phyloP scores from a whole-genome alignment of 2,797 vertebrate genomes.

The Pseudochromis fuscus region DNA sequence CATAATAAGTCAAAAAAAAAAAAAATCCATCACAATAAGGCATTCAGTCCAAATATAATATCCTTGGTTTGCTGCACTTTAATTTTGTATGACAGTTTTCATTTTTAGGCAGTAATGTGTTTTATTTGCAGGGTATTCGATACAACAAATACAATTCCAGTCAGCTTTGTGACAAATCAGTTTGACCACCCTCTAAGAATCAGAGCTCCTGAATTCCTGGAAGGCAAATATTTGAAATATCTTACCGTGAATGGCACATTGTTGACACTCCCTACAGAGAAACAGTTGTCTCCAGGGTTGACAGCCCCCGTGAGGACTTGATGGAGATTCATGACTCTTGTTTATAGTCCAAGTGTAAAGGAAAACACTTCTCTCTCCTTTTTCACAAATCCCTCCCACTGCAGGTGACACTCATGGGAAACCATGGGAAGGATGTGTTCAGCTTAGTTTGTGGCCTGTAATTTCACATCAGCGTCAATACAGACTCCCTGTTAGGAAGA shows the following conservation, averaged over 20 bases:
- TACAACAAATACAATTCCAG: slow-evolving; percentile 7
- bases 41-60: background rate
- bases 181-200: slow-evolving; percentile 14
- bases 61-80: background rate
- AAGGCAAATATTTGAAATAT: slow-evolving; percentile 56
- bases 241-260: slow-evolving; percentile 95
- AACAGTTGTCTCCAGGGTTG: slow-evolving; percentile 97
- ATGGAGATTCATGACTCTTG: slow-evolving; percentile 92
- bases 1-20: background rate
- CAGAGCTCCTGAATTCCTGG: slow-evolving; percentile 17
- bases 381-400: slow-evolving; percentile 64
- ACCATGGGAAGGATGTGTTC: slow-evolving; percentile 63
- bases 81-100: background rate
- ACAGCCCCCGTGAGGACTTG: slow-evolving; percentile 98
- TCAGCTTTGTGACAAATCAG: slow-evolving; percentile 24
- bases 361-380: slow-evolving; percentile 46
- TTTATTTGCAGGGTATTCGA: background rate
- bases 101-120: background rate
- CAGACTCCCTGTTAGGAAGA: slow-evolving; percentile 42
- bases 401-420: slow-evolving; percentile 63
- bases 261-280: slow-evolving; percentile 92
- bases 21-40: background rate
- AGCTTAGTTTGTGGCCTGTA: slow-evolving; percentile 49
- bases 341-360: slow-evolving; percentile 45
- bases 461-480: slow-evolving; percentile 36